Evolutionary conservation across 2,888 invertebrate species (phyloP).

Genomic region (Ceratothoa steindachneri): DNA sequence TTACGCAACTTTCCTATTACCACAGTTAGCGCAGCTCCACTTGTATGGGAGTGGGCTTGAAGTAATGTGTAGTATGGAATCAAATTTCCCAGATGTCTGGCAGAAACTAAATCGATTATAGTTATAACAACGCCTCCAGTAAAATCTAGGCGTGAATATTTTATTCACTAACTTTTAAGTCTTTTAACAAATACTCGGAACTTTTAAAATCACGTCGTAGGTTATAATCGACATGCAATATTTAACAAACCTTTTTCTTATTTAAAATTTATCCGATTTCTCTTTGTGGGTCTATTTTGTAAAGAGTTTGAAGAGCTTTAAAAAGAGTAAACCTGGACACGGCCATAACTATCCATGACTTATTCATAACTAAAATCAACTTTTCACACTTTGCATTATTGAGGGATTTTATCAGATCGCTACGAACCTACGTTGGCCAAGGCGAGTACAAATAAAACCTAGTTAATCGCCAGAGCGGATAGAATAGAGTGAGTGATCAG

Average conservation of each 20-base stretch:
- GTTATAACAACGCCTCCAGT: too few species aligned
- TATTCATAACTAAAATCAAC: constrained; percentile 30
- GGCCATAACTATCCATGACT: constrained; percentile 17
- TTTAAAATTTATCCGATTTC: background rate
- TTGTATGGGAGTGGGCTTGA: too few species aligned
- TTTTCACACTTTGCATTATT: constrained; percentile 29
- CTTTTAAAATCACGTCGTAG: background rate
- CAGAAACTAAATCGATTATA: too few species aligned
- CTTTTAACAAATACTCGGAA: background rate
- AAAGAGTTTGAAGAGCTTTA: background rate
- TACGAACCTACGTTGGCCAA: too few species aligned
- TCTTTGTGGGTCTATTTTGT: background rate
- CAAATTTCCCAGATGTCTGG: too few species aligned
- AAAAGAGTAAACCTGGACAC: too few species aligned
- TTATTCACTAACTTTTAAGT: background rate
- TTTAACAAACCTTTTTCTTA: background rate
- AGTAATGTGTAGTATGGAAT: too few species aligned
- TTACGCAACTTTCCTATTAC: too few species aligned
- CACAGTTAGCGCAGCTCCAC: too few species aligned
- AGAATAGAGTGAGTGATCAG: too few species aligned
- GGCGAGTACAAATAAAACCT: too few species aligned
- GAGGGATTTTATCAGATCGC: constrained; percentile 25
- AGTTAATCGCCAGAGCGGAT: too few species aligned
- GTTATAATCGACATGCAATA: background rate
- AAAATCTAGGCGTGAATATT: background rate